Conservation (phyloP, 2,113 vertebrate species). For the Numenius arquata region DNA sequence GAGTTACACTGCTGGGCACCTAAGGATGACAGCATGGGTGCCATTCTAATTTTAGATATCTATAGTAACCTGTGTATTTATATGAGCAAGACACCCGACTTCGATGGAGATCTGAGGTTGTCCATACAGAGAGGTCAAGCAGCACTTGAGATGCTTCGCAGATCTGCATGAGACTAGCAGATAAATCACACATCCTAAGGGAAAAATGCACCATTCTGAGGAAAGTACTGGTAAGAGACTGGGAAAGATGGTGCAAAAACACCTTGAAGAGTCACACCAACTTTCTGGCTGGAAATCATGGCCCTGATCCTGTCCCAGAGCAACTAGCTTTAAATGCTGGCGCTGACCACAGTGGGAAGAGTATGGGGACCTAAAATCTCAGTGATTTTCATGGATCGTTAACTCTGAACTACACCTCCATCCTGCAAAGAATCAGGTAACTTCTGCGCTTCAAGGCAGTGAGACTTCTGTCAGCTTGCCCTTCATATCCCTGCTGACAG, state of each 20-base stretch:
- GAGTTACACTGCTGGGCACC: not conserved
- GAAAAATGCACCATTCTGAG: not conserved
- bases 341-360: not conserved
- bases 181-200: not conserved
- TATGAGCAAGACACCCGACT: not conserved
- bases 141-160: not conserved
- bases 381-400: not conserved
- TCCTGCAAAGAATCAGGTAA: not conserved
- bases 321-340: not conserved
- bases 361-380: not conserved
- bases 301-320: not conserved
- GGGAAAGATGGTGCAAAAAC: not conserved
- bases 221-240: not conserved
- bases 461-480: not conserved
- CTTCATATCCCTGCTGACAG: constrained; percentile 30
- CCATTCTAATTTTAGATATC: not conserved
- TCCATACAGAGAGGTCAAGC: not conserved
- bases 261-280: not conserved
- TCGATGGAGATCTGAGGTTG: not conserved
- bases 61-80: not conserved
- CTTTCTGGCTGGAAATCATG: not conserved
- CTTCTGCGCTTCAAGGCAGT: not conserved
- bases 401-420: not conserved
- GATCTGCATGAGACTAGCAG: not conserved
- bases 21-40: not conserved